Base-by-base conservation (phyloP, 1,140 invertebrate genomes). In the Colletes latitarsis region DNA sequence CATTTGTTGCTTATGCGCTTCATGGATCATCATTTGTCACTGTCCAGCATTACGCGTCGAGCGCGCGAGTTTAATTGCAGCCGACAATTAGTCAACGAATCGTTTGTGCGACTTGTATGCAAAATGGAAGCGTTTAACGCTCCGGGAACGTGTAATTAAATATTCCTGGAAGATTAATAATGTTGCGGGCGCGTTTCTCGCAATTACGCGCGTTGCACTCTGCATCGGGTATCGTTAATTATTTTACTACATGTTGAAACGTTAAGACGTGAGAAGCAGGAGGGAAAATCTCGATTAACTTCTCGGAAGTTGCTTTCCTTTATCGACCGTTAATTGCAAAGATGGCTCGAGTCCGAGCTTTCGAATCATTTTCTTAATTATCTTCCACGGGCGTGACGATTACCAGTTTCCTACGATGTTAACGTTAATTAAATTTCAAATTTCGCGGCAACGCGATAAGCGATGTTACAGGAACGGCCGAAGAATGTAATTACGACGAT, bases 111-210 rank as follows among this genome's bases (percentile, higher is more conserved):
- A 71, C 21, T 39, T 49, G 43, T 73, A 84, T 58, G 57, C 53
- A 71, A 77, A 81, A 81, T 70, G 72, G 57, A 68, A 57, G 53
- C 62, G 68, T 77, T 80, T 80, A 80, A 63, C 71, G 68, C 62
- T 49, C 82, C 55, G 41, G 70, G 53, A 77, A 70, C 74, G 41
- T 55, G 55, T 46, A 76, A 68, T 66, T 77, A 85, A 77, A 75
- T 70, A 75, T 81, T 70, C 78, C 52, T 57, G 70, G 49, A 72
- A 78, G 67, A 85, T 82, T 82, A 67, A 70, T 84, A 82, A 71
- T 19, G 66, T 43, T 21, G 53, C 74, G 63, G 74, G 82, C 63
- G 64, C 77, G 52, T 81, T 82, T 85, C 63, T 64, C 43, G 62
- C 30, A 66, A 80, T 80, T 67, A 43, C 60, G 60, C 53, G 62